Conservation (phyloP, 2,888 invertebrate species). For the Mycalesis mineus region DNA sequence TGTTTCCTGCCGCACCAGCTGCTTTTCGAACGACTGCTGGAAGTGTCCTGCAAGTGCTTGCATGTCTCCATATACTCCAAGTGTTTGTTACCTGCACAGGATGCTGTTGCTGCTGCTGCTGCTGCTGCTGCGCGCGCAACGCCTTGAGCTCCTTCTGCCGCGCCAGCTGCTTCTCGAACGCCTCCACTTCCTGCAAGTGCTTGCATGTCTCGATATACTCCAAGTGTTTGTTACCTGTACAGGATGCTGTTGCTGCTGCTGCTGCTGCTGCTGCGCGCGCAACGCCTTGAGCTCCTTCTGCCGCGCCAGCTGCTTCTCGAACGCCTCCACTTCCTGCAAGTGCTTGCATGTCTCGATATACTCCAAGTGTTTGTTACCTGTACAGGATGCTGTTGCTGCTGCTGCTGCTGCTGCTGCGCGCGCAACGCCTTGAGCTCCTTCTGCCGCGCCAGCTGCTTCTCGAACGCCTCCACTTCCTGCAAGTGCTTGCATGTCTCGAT, state of each 20-base stretch:
- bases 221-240: conserved; percentile 65
- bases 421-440: conserved; percentile 83
- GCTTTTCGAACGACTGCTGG: conserved; percentile 89
- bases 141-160: conserved; percentile 86
- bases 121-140: conserved; percentile 59
- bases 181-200: conserved; percentile 85
- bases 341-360: conserved; percentile 87
- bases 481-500: conserved; percentile 86
- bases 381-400: conserved; percentile 61
- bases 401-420: conserved; percentile 56
- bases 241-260: conserved; percentile 59
- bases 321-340: conserved; percentile 86
- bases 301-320: conserved; percentile 86
- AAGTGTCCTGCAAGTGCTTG: conserved; percentile 84
- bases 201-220: conserved; percentile 87
- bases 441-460: conserved; percentile 85
- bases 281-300: conserved; percentile 85
- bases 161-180: conserved; percentile 88
- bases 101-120: conserved; percentile 58
- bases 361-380: conserved; percentile 73
- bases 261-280: conserved; percentile 57
- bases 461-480: conserved; percentile 88
- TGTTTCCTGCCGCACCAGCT: conserved; percentile 86
- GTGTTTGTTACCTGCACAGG: conserved; percentile 60
- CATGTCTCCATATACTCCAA: conserved; percentile 86